Base-by-base conservation (phyloP, 2,888 invertebrate species). In the Drosophila infuscata region DNA sequence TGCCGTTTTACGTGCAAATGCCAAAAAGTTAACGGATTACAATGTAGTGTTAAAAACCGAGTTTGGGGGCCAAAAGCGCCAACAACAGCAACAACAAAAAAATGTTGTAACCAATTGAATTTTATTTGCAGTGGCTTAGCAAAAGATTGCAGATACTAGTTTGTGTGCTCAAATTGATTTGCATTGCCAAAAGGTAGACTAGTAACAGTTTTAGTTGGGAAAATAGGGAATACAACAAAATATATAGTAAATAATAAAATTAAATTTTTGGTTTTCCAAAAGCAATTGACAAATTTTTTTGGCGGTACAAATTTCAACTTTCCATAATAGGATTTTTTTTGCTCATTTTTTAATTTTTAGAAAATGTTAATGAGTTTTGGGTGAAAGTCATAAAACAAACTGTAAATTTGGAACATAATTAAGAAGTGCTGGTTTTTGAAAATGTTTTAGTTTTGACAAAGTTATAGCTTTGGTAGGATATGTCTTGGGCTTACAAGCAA, bases 11-110 rank as follows among this genome's bases (percentile, higher is more conserved):
- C 41, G 74, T 78, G 70, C 74, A 70, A 78, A 70, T 75, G 65
- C 74, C 83, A 72, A 83, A 65, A 78, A 72, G 79, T 70, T 78
- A 81, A 83, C 79, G 74, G 82, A 79, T 81, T 83, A 64, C 74
- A 81, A 81, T 81, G 81, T 78, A 81, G 81, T 81, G 84, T 64
- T 78, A 83, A 83, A 71, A 67, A 51, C 67, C 49, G 46, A 60
- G 35, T 38, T 48, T 54, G 20, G 20, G n/a, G 30, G 0, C 33
- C n/a, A 33, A 29, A 46, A 46, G n/a, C 57, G 38, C 56, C 68
- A 43, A 33, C 51, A 38, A n/a, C 38, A 38, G 11, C 54, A 15
- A 33, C 12, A 35, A 56, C 29, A 38, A 1, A 51, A 43, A 60
- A 43, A 49, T 56, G 25, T 11, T n/a, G 11, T 17, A 33, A 41